Evolutionary conservation across 2,888 invertebrate genomes (phyloP).

Genomic region (Drosophila fungiperda): DNA sequence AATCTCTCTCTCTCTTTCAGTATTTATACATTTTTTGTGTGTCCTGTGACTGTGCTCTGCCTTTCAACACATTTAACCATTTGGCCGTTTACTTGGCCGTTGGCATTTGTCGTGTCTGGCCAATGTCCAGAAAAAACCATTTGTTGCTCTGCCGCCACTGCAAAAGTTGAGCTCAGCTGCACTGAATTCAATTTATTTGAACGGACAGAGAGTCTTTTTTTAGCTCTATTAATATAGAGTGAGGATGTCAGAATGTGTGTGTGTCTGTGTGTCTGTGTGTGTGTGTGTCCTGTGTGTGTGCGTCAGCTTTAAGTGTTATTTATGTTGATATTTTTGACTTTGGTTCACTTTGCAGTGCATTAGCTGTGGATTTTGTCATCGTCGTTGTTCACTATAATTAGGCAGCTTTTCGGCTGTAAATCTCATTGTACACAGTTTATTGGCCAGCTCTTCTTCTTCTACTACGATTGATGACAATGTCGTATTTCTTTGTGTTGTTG

Average conservation of each 20-base stretch:
- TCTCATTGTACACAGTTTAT: conserved; percentile 69
- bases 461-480: conserved; percentile 57
- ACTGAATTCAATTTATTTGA: conserved; percentile 77
- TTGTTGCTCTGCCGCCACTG: conserved; percentile 76
- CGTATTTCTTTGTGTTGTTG: not conserved
- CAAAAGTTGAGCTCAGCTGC: conserved; percentile 67
- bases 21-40: conserved; percentile 10
- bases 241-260: not conserved
- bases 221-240: conserved; percentile 16
- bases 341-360: conserved; percentile 66
- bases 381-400: conserved; percentile 64
- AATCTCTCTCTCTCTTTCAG: too few relatives aligned
- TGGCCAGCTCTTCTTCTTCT: conserved; percentile 49
- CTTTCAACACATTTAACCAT: conserved; percentile 78
- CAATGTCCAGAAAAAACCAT: conserved; percentile 77
- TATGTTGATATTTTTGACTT: conserved; percentile 81
- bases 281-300: conserved; percentile 4
- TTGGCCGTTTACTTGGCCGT: conserved; percentile 69
- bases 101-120: conserved; percentile 80
- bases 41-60: conserved; percentile 51
- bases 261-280: not conserved
- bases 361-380: conserved; percentile 65
- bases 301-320: conserved; percentile 73
- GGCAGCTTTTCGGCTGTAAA: conserved; percentile 75
- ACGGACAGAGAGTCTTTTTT: conserved; percentile 50